phyloP scores from a whole-genome alignment of 1,140 invertebrate species.

The Agrypnia vestita region DNA sequence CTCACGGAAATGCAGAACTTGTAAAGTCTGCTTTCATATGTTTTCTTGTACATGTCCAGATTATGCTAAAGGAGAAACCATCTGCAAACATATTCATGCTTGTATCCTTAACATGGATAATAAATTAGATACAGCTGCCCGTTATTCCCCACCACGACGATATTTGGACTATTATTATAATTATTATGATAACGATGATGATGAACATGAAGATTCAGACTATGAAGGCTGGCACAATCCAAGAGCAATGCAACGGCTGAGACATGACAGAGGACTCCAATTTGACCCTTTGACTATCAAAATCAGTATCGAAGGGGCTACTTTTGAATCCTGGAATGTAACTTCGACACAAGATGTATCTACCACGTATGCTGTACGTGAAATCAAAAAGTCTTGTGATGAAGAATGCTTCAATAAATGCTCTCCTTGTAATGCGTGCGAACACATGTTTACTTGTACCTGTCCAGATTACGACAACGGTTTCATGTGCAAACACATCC shows the following conservation, averaged over 20 bases:
- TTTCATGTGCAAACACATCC: not conserved
- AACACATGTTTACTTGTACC: not conserved
- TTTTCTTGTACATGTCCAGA: not conserved
- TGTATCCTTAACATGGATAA: not conserved
- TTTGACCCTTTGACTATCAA: not conserved
- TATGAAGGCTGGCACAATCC: not conserved
- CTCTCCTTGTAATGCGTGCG: not conserved
- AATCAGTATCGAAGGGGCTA: not conserved
- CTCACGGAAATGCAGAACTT: not conserved
- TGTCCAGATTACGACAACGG: not conserved
- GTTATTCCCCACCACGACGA: too few species aligned
- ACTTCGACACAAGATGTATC: not conserved
- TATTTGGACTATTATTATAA: too few species aligned
- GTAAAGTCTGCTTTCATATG: conserved; percentile 14
- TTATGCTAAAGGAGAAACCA: not conserved
- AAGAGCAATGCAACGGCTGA: not conserved
- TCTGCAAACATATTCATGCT: conserved; percentile 3
- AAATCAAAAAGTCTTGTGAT: not conserved
- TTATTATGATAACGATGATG: too few species aligned
- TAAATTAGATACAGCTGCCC: not conserved
- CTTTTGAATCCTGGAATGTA: not conserved
- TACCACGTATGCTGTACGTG: not conserved
- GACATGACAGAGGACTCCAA: not conserved
- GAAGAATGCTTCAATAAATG: not conserved
- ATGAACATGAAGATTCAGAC: too few species aligned